A percentile compares a stretch with the other conserved stretches of the same genome.
These are phyloP conservation scores for Chaetogeoica ovagalla DNA, from an alignment of 2,888 invertebrate species.

Conservation along the genomic window DNA sequence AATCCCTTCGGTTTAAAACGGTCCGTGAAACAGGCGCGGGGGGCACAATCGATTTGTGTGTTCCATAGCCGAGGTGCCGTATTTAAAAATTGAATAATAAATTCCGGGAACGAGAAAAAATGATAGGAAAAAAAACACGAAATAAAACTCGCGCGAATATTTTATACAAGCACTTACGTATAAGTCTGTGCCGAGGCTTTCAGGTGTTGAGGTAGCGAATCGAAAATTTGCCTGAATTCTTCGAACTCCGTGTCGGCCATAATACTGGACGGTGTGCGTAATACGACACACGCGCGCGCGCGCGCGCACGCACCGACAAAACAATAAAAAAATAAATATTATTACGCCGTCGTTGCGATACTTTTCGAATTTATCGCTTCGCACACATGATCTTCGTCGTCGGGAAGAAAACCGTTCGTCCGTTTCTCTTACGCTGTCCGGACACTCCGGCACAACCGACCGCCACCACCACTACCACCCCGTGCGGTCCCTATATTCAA, in stretches of 20 bases:
- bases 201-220: conserved; percentile 76
- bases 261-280: background rate
- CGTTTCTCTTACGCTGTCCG: background rate
- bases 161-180: conserved; percentile 72
- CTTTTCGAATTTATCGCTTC: background rate
- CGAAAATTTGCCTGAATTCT: conserved; percentile 86
- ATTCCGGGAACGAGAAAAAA: no score
- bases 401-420: background rate
- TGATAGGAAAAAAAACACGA: no score
- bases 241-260: conserved; percentile 95
- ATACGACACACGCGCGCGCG: no score
- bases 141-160: no score
- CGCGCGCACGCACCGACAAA: no score
- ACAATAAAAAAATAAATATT: no score
- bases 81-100: no score
- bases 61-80: no score
- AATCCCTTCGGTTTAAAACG: no score
- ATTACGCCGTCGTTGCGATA: no score
- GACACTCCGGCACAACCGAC: background rate
- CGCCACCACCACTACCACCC: background rate
- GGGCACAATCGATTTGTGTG: no score
- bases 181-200: conserved; percentile 82
- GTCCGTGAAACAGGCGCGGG: no score
- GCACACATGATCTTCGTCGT: background rate
- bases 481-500: background rate